These are phyloP conservation scores for Cygnus atratus DNA, from an alignment of 2,113 vertebrate species.

Conservation along the genomic window DNA sequence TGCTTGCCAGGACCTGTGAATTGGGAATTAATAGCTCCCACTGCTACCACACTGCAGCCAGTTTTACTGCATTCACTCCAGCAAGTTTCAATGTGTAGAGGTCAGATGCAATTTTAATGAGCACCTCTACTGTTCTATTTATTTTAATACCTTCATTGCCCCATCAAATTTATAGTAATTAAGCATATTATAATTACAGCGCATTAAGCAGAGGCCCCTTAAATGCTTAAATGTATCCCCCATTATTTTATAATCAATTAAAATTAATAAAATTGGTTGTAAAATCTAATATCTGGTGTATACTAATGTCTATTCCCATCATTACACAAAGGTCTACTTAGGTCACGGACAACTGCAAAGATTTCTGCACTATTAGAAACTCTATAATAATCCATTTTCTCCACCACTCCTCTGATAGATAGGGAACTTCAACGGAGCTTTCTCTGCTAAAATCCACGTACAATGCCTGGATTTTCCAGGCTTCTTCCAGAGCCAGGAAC, in stretches of 20 bases:
- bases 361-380: background rate
- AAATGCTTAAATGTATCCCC: constrained; percentile 35
- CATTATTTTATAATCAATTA: constrained; percentile 70
- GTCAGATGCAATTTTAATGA: constrained; percentile 65
- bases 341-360: background rate
- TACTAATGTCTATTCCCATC: constrained; percentile 18
- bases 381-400: constrained; percentile 35
- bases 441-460: background rate
- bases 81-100: background rate
- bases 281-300: constrained; percentile 43
- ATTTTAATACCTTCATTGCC: constrained; percentile 66
- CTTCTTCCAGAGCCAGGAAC: background rate
- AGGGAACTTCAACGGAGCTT: background rate
- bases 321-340: constrained; percentile 5
- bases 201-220: constrained; percentile 57
- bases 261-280: constrained; percentile 65
- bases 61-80: constrained; percentile 25
- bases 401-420: background rate
- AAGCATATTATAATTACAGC: constrained; percentile 53
- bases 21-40: constrained; percentile 28
- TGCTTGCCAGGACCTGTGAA: constrained; percentile 15
- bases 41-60: background rate
- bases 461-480: background rate
- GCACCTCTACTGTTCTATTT: constrained; percentile 46
- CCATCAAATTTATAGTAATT: constrained; percentile 61